phyloP scores from a whole-genome alignment of 2,888 invertebrate genomes.

The Thera britannica region DNA sequence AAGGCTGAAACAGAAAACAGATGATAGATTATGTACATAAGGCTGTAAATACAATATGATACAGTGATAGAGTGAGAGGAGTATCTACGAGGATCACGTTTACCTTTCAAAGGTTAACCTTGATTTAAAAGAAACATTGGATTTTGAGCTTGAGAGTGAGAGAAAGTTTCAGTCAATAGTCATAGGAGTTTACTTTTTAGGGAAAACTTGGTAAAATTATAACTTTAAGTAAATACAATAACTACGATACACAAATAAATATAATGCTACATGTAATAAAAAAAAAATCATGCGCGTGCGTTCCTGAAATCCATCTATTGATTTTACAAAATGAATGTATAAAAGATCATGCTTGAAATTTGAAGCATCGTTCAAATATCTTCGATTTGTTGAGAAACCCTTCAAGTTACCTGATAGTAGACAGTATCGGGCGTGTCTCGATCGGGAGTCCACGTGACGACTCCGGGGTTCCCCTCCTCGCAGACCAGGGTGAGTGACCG shows the following conservation, averaged over 20 bases:
- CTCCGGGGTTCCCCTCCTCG: constrained; percentile 92
- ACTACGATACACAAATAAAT: background rate
- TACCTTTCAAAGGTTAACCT: constrained; percentile 6
- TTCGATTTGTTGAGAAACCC: background rate
- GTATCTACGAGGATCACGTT: constrained; percentile 1
- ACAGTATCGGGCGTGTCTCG: constrained; percentile 94
- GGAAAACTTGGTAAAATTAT: background rate
- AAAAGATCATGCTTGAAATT: constrained; percentile 19
- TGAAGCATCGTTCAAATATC: background rate
- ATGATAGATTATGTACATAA: constrained; percentile 77
- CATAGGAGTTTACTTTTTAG: constrained; percentile 30
- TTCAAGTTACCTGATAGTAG: constrained; percentile 91
- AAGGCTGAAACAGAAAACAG: constrained; percentile 84
- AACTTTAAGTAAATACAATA: background rate
- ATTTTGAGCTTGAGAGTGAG: constrained; percentile 8
- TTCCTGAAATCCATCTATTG: background rate
- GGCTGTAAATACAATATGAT: constrained; percentile 38
- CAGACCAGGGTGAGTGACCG: constrained; percentile 92
- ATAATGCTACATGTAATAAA: background rate
- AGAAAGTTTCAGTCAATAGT: constrained; percentile 30
- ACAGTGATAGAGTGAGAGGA: constrained; percentile 28
- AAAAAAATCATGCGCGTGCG: constrained; percentile 1
- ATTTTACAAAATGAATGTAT: background rate
- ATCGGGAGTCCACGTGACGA: constrained; percentile 95
- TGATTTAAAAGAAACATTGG: constrained; percentile 6